Base-by-base conservation (phyloP, 30 jellyfish, hydroid and myxozoan genomes). In the Aurelia aurita region DNA sequence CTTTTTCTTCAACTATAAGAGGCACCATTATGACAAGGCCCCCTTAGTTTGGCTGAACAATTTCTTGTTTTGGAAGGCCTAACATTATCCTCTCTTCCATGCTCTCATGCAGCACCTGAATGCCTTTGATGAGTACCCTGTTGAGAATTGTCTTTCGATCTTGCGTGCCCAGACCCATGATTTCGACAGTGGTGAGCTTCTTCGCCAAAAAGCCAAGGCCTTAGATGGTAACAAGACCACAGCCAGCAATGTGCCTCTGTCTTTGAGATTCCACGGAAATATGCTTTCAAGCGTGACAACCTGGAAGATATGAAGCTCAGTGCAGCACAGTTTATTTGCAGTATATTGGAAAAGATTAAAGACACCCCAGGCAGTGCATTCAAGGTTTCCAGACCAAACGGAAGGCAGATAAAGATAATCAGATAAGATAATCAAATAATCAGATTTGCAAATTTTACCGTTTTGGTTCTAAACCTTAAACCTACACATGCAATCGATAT, bases 21-120 rank as follows among this genome's bases (percentile, higher is more conserved):
- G 75, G 73, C 86, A 51, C 32, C 86, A 73, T 60, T 28, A 4
- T 35, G 14, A n/a, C n/a, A n/a, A n/a, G n/a, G n/a, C n/a, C n/a
- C n/a, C n/a, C n/a, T n/a, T n/a, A n/a, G n/a, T n/a, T 19, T 46
- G 27, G 35, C 28, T 14, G 22, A 13, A 6, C 18, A 63, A 19
- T 28, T 63, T 63, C 47, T 13, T 63, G 47, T 63, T 63, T 46
- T 63, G 44, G 75, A 46, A 63, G 27, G 27, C 11, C 22, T 13
- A 63, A 63, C 49, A 63, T 19, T 20, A 63, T 63, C 7, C 75
- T n/a, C 71, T 9, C 31, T 59, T 59, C 20, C 31, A 59, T 59
- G 31, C 71, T 7, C 14, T 59, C 71, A 8, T 47, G 59, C 10
- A 47, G 10, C 10, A 47, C 26, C 31, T 59, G 26, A 59, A 59